A percentile compares a stretch with the other conserved stretches of the same genome.
These are phyloP conservation scores for Champsocephalus gunnari DNA, from an alignment of 2,797 vertebrate genomes.

Conservation along the genomic window DNA sequence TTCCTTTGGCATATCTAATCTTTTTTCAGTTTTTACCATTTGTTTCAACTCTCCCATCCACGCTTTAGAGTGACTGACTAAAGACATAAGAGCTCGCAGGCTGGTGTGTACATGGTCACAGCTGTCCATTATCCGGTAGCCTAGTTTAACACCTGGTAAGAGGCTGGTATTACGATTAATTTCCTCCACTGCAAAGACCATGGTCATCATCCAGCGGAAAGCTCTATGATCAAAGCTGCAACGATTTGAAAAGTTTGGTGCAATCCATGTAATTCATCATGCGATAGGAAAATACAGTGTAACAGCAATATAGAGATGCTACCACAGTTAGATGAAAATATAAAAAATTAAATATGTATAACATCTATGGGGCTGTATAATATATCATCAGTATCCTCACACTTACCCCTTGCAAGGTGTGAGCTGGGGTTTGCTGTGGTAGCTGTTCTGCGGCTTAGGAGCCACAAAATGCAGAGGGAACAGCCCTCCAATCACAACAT, in stretches of 20 bases:
- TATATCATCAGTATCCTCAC: neutral
- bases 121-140: slow-evolving; percentile 83
- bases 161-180: slow-evolving; percentile 78
- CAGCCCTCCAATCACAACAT: slow-evolving; percentile 81
- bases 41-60: neutral
- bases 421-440: slow-evolving; percentile 63
- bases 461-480: slow-evolving; percentile 82
- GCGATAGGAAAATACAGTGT: neutral
- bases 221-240: slow-evolving; percentile 82
- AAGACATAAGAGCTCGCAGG: slow-evolving; percentile 71
- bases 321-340: neutral
- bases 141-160: slow-evolving; percentile 80
- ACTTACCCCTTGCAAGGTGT: slow-evolving; percentile 79
- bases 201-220: slow-evolving; percentile 86
- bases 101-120: slow-evolving; percentile 82
- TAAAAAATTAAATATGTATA: neutral
- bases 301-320: neutral
- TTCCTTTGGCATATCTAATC: neutral
- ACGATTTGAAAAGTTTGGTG: neutral
- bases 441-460: slow-evolving; percentile 60
- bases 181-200: slow-evolving; percentile 85
- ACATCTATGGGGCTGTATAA: neutral
- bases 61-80: slow-evolving; percentile 59
- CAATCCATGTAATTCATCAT: neutral
- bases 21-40: slow-evolving; percentile 22